Evolutionary conservation across 2,888 invertebrate genomes (phyloP).

Genomic region (Drosophila borealis): DNA sequence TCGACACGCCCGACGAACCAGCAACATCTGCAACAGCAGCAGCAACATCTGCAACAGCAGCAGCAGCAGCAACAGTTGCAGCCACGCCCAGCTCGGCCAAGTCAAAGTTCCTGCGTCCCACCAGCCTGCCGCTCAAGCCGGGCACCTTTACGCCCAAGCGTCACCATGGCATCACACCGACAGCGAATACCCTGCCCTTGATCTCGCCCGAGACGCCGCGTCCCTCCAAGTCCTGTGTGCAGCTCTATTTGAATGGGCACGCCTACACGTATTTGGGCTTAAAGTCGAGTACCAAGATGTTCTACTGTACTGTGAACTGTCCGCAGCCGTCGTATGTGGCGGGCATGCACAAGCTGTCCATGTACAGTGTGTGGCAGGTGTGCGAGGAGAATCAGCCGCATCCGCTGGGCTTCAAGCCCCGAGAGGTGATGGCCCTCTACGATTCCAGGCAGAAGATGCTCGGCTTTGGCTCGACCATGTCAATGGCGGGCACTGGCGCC

Average conservation of each 20-base stretch:
- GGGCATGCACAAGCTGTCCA: constrained; percentile 94
- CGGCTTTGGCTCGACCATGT: constrained; percentile 55
- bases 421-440: constrained; percentile 89
- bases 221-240: constrained; percentile 94
- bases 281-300: constrained; percentile 95
- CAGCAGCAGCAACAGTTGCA: background rate
- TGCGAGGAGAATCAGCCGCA: constrained; percentile 89
- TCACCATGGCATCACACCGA: constrained; percentile 93
- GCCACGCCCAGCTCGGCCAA: constrained; percentile 36
- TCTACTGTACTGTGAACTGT: constrained; percentile 96
- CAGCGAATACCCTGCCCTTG: constrained; percentile 92
- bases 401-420: constrained; percentile 89
- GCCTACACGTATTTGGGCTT: constrained; percentile 96
- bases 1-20: constrained; percentile 74
- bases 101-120: constrained; percentile 91
- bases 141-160: constrained; percentile 93
- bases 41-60: background rate
- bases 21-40: background rate
- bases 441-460: constrained; percentile 90
- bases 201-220: constrained; percentile 96
- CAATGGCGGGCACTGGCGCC: constrained; percentile 70
- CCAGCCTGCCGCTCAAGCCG: constrained; percentile 93
- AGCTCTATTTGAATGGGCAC: constrained; percentile 95
- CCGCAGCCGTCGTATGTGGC: constrained; percentile 98
- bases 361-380: constrained; percentile 98